Base-by-base conservation (phyloP, 2,113 vertebrate species). In the Corythoichthys haematopterus region DNA sequence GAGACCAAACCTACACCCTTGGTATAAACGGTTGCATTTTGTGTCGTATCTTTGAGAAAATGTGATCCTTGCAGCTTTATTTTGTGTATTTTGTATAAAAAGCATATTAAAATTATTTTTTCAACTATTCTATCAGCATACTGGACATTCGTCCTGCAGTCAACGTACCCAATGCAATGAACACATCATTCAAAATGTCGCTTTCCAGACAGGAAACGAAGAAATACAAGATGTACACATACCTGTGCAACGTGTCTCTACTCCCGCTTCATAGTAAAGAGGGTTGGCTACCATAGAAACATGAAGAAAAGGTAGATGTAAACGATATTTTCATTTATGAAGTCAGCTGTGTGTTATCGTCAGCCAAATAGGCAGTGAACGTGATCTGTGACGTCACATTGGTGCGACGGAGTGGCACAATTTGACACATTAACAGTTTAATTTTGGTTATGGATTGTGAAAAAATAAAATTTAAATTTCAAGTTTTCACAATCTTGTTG, bases 351-450 rank as follows among this genome's bases (percentile, higher is more conserved):
- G 4, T 13, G 9, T 45, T 61, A 45, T 2, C 9, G 38, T 20
- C 12, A 61, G 7, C 37, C 11, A 1, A 11, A n/a, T 4, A 43
- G 16, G 6, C 60, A 82, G 66, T 5, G 61, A 83, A 74, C 80
- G 83, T 88, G 82, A 83, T 11, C 43, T 0, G 0, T 11, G 28
- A 83, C 87, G 87, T 75, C 9, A 53, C 66, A 56, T 66, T 12
- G 28, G 16, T 60, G 81, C 84, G 90, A 80, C 89, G 15, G 2
- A 28, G 5, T 0, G 16, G 2, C 3, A 9, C 1, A 2, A 2
- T 3, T 46, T 62, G 13, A 14, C 20, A 57, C 33, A 14, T 2
- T 11, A 33, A 20, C 14, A 46, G 4, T 3, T 12, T 5, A 6
- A 15, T 2, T 6, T 4, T 0, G 6, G 6, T 7, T 45, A 12